These are phyloP conservation scores for Xylota segnis DNA, from an alignment of 2,888 invertebrate species.

Conservation along the genomic window DNA sequence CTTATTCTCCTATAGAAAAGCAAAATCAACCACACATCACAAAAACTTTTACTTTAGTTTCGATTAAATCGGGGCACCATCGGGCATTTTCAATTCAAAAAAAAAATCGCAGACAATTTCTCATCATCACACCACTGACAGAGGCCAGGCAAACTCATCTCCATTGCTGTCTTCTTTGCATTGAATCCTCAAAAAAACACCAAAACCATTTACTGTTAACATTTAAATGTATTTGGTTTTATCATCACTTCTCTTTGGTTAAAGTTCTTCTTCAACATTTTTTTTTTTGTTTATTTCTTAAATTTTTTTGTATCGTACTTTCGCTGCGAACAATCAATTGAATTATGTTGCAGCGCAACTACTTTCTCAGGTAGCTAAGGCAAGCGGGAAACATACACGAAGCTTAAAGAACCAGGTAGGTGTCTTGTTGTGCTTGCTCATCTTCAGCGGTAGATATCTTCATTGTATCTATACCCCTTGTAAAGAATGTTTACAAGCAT, in stretches of 20 bases:
- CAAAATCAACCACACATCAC: slow-evolving; percentile 1
- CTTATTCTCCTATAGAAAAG: slow-evolving; percentile 14
- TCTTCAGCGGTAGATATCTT: slow-evolving; percentile 32
- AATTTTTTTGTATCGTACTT: slow-evolving; percentile 38
- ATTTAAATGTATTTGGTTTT: slow-evolving; percentile 41
- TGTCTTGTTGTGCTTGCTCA: slow-evolving; percentile 37
- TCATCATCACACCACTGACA: slow-evolving; percentile 24
- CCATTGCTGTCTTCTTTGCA: slow-evolving; percentile 19
- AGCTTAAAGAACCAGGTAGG: slow-evolving; percentile 20
- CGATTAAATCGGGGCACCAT: slow-evolving; percentile 42
- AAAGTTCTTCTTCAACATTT: slow-evolving; percentile 14
- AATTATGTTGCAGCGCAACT: slow-evolving; percentile 31
- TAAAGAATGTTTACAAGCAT: slow-evolving; percentile 23
- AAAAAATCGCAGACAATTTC: slow-evolving; percentile 31
- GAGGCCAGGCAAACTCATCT: neutral
- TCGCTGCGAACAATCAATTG: slow-evolving; percentile 66
- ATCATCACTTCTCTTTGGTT: slow-evolving; percentile 41
- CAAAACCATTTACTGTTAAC: slow-evolving; percentile 35
- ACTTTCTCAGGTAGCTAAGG: slow-evolving; percentile 53
- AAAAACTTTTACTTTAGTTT: slow-evolving; percentile 58
- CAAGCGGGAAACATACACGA: slow-evolving; percentile 20
- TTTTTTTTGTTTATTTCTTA: slow-evolving; percentile 6
- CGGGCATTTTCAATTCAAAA: slow-evolving; percentile 19
- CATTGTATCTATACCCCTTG: slow-evolving; percentile 22
- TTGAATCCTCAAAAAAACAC: slow-evolving; percentile 5